Evolutionary conservation across 2,888 invertebrate genomes (phyloP).

Genomic region (Microctonus hyperodae): DNA sequence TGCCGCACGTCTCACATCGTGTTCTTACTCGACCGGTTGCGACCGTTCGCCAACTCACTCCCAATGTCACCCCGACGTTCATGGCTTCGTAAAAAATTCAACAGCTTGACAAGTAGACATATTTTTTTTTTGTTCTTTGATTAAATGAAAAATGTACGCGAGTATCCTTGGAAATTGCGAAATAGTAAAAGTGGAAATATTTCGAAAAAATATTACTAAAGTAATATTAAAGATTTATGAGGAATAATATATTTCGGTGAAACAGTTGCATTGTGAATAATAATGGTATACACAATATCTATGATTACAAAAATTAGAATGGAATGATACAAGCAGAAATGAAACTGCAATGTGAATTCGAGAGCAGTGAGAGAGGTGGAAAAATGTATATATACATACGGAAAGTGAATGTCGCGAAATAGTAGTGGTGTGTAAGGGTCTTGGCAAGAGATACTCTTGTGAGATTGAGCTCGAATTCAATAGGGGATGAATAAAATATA

Average conservation of each 20-base stretch:
- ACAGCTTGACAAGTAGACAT: conserved; percentile 13
- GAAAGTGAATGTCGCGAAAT: conserved; percentile 18
- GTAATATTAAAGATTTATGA: too few relatives aligned
- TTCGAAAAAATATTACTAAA: too few relatives aligned
- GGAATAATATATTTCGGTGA: too few relatives aligned
- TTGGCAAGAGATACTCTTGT: conserved; percentile 57
- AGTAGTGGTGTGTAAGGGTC: conserved; percentile 23
- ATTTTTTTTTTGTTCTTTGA: background rate
- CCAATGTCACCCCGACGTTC: background rate
- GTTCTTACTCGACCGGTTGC: conserved; percentile 26
- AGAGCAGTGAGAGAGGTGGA: conserved; percentile 34
- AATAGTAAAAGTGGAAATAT: too few relatives aligned
- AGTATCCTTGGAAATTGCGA: background rate
- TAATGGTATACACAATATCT: too few relatives aligned
- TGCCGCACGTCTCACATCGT: conserved; percentile 36
- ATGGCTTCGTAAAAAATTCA: conserved; percentile 34
- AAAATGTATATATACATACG: background rate
- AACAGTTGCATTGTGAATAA: too few relatives aligned
- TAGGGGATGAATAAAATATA: conserved; percentile 63
- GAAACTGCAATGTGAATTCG: conserved; percentile 31
- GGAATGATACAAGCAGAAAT: conserved; percentile 30
- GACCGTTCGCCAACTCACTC: conserved; percentile 20
- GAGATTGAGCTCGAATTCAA: conserved; percentile 63
- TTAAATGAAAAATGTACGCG: conserved; percentile 17
- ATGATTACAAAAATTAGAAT: background rate